Evolutionary conservation across 2,888 invertebrate genomes (phyloP), one percentile per base, ranked within the genome.

Genomic region (Lampropteryx suffumata): DNA sequence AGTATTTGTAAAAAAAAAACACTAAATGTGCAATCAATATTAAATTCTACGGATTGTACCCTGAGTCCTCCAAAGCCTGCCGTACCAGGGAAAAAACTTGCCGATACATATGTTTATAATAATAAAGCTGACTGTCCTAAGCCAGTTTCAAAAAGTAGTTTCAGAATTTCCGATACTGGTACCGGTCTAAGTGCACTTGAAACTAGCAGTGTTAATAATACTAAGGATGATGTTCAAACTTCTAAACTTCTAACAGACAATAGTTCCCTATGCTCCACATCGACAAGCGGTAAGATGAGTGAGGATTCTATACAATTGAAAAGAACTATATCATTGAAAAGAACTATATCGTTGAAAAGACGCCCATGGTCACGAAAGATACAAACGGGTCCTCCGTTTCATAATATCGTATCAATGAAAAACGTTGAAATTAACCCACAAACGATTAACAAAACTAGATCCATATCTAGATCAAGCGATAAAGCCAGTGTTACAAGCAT

Each of bases 341-440:
- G 7, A 28, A 51, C 42, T 5, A 51, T 46, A 33, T 46, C 51
- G 7, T 37, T 37, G 51, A 51, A 46, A 28, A 42, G 11, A n/a
- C 21, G 46, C 0, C 6, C 9, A 10, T 28, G 9, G 0, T n/a
- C 12, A 1, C 35, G 3, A 10, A 32, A 30, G 3, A 9, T 11
- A 17, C 34, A 6, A 36, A 32, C 3, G 21, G 7, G 13, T 7
- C 36, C 13, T 27, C 8, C 4, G 2, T 4, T 17, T 17, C 17
- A 17, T 17, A 3, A 17, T n/a, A n/a, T n/a, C n/a, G n/a, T n/a
- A n/a, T n/a, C n/a, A n/a, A n/a, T n/a, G n/a, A n/a, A n/a, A n/a
- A n/a, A n/a, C n/a, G n/a, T n/a, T n/a, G n/a, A n/a, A 24, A 43
- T 11, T 9, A 34, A 7, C 2, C n/a, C 27, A 28, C 5, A 33